Conservation (phyloP, 2,888 invertebrate genomes). For the Pterostichus niger region DNA sequence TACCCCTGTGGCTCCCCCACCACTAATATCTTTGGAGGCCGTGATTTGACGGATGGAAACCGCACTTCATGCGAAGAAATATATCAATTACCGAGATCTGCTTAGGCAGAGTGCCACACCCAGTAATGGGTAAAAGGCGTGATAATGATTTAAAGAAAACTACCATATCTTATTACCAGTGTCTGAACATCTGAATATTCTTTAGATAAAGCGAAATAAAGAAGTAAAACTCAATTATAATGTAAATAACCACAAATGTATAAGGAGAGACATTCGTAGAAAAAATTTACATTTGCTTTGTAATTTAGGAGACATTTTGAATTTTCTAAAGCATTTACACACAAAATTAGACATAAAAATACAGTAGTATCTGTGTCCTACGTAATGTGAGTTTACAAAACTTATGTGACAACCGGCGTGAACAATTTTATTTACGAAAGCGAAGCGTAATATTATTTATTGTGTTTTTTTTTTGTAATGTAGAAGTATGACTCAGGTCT, state of each 20-base stretch:
- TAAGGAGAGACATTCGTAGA: slow-evolving; percentile 33
- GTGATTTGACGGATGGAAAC: too few relatives aligned
- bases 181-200: slow-evolving; percentile 4
- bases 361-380: slow-evolving; percentile 36
- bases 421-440: slow-evolving; percentile 54
- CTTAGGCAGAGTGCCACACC: too few relatives aligned
- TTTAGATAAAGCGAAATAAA: slow-evolving; percentile 10
- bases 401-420: slow-evolving; percentile 35
- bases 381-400: slow-evolving; percentile 33
- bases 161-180: slow-evolving; percentile 38
- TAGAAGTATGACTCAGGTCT: slow-evolving; percentile 11
- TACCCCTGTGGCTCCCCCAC: too few relatives aligned
- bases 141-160: too few relatives aligned
- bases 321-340: slow-evolving; percentile 56
- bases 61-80: too few relatives aligned
- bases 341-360: slow-evolving; percentile 57
- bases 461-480: slow-evolving; percentile 16
- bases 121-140: too few relatives aligned
- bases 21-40: too few relatives aligned
- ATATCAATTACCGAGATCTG: too few relatives aligned
- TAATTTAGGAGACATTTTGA: slow-evolving; percentile 53
- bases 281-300: slow-evolving; percentile 8
- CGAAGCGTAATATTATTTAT: slow-evolving; percentile 43
- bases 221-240: slow-evolving; percentile 43
- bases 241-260: slow-evolving; percentile 39